Conservation (phyloP, 2,888 invertebrate species). For the Eudemis profundana region DNA sequence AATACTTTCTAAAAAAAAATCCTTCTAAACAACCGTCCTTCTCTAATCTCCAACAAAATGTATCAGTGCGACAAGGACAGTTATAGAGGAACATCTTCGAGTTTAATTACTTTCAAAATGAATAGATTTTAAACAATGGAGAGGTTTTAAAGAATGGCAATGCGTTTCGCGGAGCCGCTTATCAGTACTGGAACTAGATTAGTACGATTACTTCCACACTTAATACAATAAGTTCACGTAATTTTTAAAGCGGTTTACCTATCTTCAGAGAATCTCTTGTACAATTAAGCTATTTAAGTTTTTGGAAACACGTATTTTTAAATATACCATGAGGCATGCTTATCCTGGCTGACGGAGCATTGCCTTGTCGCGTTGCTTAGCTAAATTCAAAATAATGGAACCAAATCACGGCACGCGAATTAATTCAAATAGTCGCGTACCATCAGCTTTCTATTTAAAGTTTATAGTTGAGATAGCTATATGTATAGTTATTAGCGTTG, state of each 20-base stretch:
- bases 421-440: constrained; percentile 43
- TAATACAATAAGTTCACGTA: constrained; percentile 52
- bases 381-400: constrained; percentile 50
- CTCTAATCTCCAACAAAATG: constrained; percentile 55
- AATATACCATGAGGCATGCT: constrained; percentile 25
- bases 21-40: constrained; percentile 63
- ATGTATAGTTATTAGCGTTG: not conserved
- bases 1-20: constrained; percentile 74
- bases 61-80: constrained; percentile 57
- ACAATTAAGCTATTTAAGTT: constrained; percentile 4
- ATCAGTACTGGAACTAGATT: constrained; percentile 45
- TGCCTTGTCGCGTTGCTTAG: constrained; percentile 48
- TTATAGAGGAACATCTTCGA: constrained; percentile 61
- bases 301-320: constrained; percentile 1
- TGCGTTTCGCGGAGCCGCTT: constrained; percentile 24
- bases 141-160: constrained; percentile 28
- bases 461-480: constrained; percentile 19
- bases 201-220: constrained; percentile 52
- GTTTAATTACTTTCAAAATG: constrained; percentile 76
- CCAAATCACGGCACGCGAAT: constrained; percentile 52
- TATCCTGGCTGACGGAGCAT: constrained; percentile 45
- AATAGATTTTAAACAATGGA: constrained; percentile 61
- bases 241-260: constrained; percentile 14
- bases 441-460: constrained; percentile 38
- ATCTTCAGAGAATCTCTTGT: not conserved